Evolutionary conservation across 2,113 vertebrate species (phyloP), one percentile per base, ranked within the genome.

Genomic region (Natator depressus): DNA sequence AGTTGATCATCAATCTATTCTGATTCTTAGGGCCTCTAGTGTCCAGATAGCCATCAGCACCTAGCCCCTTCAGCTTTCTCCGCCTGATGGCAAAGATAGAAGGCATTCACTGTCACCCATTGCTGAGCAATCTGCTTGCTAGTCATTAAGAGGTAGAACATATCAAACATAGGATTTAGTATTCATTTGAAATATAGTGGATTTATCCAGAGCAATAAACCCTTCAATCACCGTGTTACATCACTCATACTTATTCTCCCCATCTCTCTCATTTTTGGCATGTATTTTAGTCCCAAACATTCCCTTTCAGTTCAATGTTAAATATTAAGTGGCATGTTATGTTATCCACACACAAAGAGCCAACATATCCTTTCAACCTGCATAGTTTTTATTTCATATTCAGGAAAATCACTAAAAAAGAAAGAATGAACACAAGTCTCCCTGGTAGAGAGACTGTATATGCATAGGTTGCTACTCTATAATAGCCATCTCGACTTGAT

Each of bases 401-500:
- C 96, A 92, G 72, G 75, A 94, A 94, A 90, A 95, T 80, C 31
- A 65, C 14, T 17, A 93, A 96, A 87, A 90, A 92, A 95, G 82
- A 38, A 49, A 93, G 91, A 95, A 84, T 72, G 89, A 87, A 95
- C 65, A 0, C 82, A 88, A 62, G 46, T 49, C 91, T 94, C 85
- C 80, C 75, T 91, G 89, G 80, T 89, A 53, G 76, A 95, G 89
- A 90, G 85, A 65, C 62, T 90, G 53, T 0, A 0, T 4, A 78
- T 84, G 85, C 89, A 93, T 82, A 92, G 85, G 87, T 94, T 62
- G 24, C 96, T 90, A 91, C 86, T 38, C 82, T 89, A 93, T 95
- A 94, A 91, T 90, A 94, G 95, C 88, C 95, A 91, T 94, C 91
- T 96, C 97, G 95, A 80, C 93, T 93, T 94, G 85, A 95, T 97